phyloP scores from a whole-genome alignment of 2,797 vertebrate genomes.

The Malurus splendens region DNA sequence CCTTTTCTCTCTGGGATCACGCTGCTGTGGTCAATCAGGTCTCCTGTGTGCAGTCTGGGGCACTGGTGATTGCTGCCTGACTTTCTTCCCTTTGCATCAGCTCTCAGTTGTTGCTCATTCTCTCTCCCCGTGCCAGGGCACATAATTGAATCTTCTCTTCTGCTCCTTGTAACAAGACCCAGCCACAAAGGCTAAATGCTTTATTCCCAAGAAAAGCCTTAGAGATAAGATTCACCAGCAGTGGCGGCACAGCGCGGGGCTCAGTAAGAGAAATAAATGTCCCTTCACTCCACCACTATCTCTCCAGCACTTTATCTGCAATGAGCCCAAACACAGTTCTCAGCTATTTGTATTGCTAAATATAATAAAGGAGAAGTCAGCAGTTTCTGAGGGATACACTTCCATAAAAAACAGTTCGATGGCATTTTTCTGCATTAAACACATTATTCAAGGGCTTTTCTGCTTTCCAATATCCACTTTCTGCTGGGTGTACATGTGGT shows the following conservation, averaged over 20 bases:
- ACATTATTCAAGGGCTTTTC: constrained; percentile 42
- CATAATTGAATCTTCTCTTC: constrained; percentile 57
- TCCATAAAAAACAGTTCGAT: constrained; percentile 40
- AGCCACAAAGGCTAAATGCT: constrained; percentile 61
- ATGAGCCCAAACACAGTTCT: constrained; percentile 39
- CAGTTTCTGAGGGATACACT: constrained; percentile 49
- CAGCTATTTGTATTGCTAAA: constrained; percentile 56
- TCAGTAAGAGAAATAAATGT: constrained; percentile 60
- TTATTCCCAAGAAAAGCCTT: constrained; percentile 58
- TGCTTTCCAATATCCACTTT: constrained; percentile 1
- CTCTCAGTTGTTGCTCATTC: background rate
- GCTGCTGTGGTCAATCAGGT: background rate
- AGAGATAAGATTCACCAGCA: constrained; percentile 61
- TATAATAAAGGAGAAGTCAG: constrained; percentile 55
- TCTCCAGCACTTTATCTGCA: constrained; percentile 59
- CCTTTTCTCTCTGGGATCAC: background rate
- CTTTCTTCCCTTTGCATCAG: background rate
- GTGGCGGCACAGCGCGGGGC: constrained; percentile 17
- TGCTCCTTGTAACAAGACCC: constrained; percentile 37
- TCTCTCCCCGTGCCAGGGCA: background rate
- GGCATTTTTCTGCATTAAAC: constrained; percentile 56
- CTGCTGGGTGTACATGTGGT: background rate
- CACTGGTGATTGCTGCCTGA: background rate
- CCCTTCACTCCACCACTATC: constrained; percentile 50
- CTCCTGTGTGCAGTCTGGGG: background rate